These are phyloP conservation scores for Rhopalosiphum nymphaeae DNA, from an alignment of 2,888 invertebrate species.

Conservation along the genomic window DNA sequence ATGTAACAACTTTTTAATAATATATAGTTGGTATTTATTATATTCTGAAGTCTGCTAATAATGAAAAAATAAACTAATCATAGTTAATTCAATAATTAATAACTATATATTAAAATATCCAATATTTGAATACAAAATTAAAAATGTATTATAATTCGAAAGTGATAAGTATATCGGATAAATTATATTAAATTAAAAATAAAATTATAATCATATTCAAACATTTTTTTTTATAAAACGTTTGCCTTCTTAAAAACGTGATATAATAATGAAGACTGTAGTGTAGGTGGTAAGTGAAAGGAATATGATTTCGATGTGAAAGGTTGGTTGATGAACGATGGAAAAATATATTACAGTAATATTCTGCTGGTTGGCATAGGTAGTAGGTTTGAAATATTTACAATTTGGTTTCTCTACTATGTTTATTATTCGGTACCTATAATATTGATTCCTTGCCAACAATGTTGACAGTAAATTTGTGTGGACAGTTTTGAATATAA, in stretches of 20 bases:
- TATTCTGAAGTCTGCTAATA: background rate
- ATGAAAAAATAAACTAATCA: background rate
- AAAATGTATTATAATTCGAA: background rate
- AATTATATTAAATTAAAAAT: background rate
- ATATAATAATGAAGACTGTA: constrained; percentile 27
- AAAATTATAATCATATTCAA: background rate
- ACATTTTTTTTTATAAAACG: background rate
- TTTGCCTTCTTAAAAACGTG: constrained; percentile 14
- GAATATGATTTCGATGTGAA: constrained; percentile 51
- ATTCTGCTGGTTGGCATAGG: background rate
- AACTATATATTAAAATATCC: background rate
- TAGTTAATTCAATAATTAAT: background rate
- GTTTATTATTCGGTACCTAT: background rate
- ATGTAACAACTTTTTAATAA: background rate
- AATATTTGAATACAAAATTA: background rate
- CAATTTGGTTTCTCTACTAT: background rate
- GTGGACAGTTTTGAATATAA: background rate
- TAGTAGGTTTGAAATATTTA: constrained; percentile 12
- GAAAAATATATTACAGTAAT: constrained; percentile 2
- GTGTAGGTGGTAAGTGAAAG: constrained; percentile 62
- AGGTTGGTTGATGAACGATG: constrained; percentile 22
- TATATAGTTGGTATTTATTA: background rate
- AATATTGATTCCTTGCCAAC: constrained; percentile 34
- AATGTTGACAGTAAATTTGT: background rate
- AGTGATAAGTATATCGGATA: background rate